phyloP scores from a whole-genome alignment of 2,888 invertebrate genomes.

The Lagria hirta region DNA sequence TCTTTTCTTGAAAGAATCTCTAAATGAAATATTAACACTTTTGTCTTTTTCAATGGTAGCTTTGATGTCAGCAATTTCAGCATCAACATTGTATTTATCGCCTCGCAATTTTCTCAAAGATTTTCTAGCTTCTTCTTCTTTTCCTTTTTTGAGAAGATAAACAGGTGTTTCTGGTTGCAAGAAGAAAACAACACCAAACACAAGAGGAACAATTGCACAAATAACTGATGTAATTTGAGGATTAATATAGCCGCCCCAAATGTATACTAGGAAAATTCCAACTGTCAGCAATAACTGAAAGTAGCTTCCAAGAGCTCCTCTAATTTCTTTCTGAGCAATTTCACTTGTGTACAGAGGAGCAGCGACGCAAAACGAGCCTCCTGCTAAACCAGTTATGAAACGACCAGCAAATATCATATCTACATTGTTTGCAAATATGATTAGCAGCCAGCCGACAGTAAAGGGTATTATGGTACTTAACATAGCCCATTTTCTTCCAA shows the following conservation, averaged over 20 bases:
- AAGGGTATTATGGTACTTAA: slow-evolving; percentile 18
- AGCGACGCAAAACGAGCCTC: slow-evolving; percentile 21
- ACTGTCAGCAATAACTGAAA: slow-evolving; percentile 83
- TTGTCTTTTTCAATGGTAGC: slow-evolving; percentile 7
- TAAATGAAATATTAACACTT: slow-evolving; percentile 13
- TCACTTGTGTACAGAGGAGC: slow-evolving; percentile 59
- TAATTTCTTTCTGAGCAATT: slow-evolving; percentile 78
- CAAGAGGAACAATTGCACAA: slow-evolving; percentile 66
- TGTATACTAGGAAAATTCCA: slow-evolving; percentile 79
- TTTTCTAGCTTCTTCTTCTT: slow-evolving; percentile 65
- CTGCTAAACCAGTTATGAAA: slow-evolving; percentile 18
- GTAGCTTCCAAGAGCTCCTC: slow-evolving; percentile 83
- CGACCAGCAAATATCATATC: slow-evolving; percentile 20
- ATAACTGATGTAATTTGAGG: slow-evolving; percentile 63
- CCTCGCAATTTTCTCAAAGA: slow-evolving; percentile 78
- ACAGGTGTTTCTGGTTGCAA: slow-evolving; percentile 89
- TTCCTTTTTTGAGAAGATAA: slow-evolving; percentile 66
- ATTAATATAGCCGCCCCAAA: slow-evolving; percentile 64
- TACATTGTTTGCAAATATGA: slow-evolving; percentile 17
- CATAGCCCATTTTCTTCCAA: slow-evolving; percentile 20
- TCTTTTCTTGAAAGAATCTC: slow-evolving; percentile 27
- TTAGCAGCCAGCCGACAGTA: slow-evolving; percentile 20
- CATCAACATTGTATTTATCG: slow-evolving; percentile 64
- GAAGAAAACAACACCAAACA: slow-evolving; percentile 71
- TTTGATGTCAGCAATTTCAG: slow-evolving; percentile 54